Evolutionary conservation across 2,888 invertebrate genomes (phyloP).

Genomic region (Lysandra bellargus): DNA sequence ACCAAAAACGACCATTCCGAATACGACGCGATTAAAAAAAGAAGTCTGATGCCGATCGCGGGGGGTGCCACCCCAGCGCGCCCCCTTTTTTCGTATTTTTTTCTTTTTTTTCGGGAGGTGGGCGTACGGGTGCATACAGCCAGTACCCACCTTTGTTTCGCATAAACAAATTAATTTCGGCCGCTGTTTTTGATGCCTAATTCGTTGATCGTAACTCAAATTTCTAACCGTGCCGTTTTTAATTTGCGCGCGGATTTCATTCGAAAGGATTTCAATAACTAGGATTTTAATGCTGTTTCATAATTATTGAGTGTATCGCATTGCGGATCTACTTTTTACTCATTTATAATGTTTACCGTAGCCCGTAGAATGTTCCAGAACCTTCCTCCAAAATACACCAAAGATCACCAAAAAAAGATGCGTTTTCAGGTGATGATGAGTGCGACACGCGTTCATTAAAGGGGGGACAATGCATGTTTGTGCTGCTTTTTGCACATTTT

Average conservation of each 20-base stretch:
- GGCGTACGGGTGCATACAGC: slow-evolving; percentile 77
- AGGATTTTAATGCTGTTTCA: neutral
- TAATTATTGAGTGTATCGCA: neutral
- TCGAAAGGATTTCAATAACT: slow-evolving; percentile 29
- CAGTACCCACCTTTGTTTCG: slow-evolving; percentile 80
- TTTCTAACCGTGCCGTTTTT: slow-evolving; percentile 28
- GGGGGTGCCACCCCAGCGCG: slow-evolving; percentile 58
- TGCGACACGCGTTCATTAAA: slow-evolving; percentile 70
- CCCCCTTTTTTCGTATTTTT: slow-evolving; percentile 68
- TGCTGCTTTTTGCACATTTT: slow-evolving; percentile 80
- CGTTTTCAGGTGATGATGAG: slow-evolving; percentile 74
- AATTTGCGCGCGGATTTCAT: slow-evolving; percentile 20
- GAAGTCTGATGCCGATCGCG: slow-evolving; percentile 80
- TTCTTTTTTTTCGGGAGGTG: slow-evolving; percentile 75
- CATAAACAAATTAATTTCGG: slow-evolving; percentile 81
- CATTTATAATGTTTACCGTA: neutral
- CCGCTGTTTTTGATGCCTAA: slow-evolving; percentile 78
- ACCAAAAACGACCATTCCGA: slow-evolving; percentile 78
- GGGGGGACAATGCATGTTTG: slow-evolving; percentile 81
- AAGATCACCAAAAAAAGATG: neutral
- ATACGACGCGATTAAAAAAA: slow-evolving; percentile 81
- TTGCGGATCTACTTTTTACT: neutral
- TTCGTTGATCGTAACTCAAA: slow-evolving; percentile 60
- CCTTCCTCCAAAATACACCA: neutral
- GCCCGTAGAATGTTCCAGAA: neutral